These are phyloP conservation scores for Chauna torquata DNA, from an alignment of 2,113 vertebrate genomes.

Conservation along the genomic window DNA sequence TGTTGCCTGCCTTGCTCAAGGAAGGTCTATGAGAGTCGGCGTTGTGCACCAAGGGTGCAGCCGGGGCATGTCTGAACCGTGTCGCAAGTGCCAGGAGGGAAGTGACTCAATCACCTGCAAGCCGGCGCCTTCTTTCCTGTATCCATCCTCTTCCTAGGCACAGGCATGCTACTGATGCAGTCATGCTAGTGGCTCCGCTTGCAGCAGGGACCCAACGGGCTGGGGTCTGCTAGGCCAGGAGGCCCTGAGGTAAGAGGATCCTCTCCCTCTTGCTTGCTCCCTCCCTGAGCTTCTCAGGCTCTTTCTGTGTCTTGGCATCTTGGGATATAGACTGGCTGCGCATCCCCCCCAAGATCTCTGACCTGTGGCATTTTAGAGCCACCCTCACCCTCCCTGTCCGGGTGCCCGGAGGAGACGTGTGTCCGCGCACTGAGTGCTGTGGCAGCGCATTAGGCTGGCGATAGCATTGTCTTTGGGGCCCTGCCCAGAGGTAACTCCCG, in stretches of 20 bases:
- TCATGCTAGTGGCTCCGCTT: accelerated
- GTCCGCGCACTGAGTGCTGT: accelerated
- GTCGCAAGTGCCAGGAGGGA: slow-evolving; percentile 4
- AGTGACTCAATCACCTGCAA: slow-evolving; percentile 57
- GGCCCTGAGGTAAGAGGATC: slow-evolving; percentile 3
- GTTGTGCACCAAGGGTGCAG: not conserved
- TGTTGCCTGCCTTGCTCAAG: accelerated
- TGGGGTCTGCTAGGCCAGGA: not conserved
- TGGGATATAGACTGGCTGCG: accelerated
- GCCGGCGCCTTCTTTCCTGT: not conserved
- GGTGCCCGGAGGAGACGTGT: accelerated
- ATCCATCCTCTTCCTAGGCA: not conserved
- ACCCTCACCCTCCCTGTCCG: accelerated
- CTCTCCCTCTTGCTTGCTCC: not conserved
- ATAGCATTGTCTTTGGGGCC: not conserved
- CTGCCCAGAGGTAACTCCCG: not conserved
- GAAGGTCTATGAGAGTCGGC: not conserved
- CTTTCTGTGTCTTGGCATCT: not conserved
- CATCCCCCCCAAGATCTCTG: accelerated
- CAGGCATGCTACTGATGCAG: accelerated
- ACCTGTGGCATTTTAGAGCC: accelerated
- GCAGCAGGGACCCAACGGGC: accelerated
- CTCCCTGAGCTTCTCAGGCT: not conserved
- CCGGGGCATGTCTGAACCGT: not conserved
- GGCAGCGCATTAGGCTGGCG: accelerated